phyloP scores from a whole-genome alignment of 2,113 vertebrate species.

The Choloepus hoffmanni region DNA sequence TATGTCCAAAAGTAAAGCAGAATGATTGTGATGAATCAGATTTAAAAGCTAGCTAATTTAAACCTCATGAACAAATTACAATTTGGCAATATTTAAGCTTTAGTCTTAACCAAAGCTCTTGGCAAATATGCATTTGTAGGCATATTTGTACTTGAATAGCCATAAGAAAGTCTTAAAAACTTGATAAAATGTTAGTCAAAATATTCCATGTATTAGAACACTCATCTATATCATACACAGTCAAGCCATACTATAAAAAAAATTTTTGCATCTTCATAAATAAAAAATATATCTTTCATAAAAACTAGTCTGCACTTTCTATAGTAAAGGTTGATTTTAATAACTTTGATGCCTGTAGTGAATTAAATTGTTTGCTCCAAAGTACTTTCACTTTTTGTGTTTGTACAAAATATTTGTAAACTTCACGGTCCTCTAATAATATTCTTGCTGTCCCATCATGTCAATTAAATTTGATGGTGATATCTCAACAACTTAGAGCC shows the following conservation, averaged over 20 bases:
- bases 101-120: neutral
- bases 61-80: neutral
- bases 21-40: neutral
- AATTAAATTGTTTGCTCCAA: neutral
- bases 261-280: neutral
- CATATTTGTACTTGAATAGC: neutral
- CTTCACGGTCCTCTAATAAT: conserved; percentile 80
- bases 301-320: neutral
- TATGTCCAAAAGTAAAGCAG: neutral
- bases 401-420: neutral
- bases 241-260: neutral
- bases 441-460: conserved; percentile 92
- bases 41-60: neutral
- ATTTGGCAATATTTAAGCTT: neutral
- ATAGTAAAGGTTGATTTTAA: neutral
- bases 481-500: conserved; percentile 91
- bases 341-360: neutral
- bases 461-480: conserved; percentile 91
- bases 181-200: neutral
- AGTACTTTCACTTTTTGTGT: conserved; percentile 4
- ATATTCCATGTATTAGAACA: neutral
- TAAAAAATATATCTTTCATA: conserved; percentile 37
- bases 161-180: conserved; percentile 6
- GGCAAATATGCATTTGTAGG: neutral
- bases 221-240: neutral